Conservation (phyloP, 2,888 invertebrate genomes). For the Pocota personata region DNA sequence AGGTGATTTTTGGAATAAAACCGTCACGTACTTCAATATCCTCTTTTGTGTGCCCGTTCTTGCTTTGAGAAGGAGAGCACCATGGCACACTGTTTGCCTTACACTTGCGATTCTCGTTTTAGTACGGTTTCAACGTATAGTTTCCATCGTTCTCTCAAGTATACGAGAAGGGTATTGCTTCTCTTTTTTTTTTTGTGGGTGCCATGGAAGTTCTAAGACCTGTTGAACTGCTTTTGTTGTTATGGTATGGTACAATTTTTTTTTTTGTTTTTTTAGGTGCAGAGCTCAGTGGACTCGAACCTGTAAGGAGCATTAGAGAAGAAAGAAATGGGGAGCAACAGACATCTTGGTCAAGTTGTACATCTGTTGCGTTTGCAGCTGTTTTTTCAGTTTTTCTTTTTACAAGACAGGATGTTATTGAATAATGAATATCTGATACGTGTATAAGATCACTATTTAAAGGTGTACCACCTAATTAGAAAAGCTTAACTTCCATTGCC, state of each 20-base stretch:
- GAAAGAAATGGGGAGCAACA: not conserved
- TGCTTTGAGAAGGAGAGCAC: not conserved
- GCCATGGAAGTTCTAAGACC: constrained; percentile 19
- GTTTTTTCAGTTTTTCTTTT: not conserved
- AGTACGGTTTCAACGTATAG: constrained; percentile 7
- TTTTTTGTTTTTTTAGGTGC: not conserved
- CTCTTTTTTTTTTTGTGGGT: constrained; percentile 14
- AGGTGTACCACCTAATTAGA: too few species aligned
- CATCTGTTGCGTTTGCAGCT: not conserved
- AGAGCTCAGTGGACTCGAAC: not conserved
- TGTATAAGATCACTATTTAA: too few species aligned
- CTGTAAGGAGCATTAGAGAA: not conserved
- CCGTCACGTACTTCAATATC: constrained; percentile 32
- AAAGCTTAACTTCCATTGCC: too few species aligned
- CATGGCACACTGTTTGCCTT: not conserved
- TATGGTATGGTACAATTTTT: not conserved
- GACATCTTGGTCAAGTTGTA: not conserved
- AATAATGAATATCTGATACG: not conserved
- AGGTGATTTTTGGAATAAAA: constrained; percentile 53
- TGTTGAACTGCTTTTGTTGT: constrained; percentile 40
- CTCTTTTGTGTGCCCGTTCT: not conserved
- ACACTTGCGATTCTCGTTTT: constrained; percentile 13
- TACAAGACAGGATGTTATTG: not conserved
- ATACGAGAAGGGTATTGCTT: not conserved
- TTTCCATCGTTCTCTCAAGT: not conserved